Conservation (phyloP, 2,113 vertebrate genomes). For the Pelecanoides urinatrix region DNA sequence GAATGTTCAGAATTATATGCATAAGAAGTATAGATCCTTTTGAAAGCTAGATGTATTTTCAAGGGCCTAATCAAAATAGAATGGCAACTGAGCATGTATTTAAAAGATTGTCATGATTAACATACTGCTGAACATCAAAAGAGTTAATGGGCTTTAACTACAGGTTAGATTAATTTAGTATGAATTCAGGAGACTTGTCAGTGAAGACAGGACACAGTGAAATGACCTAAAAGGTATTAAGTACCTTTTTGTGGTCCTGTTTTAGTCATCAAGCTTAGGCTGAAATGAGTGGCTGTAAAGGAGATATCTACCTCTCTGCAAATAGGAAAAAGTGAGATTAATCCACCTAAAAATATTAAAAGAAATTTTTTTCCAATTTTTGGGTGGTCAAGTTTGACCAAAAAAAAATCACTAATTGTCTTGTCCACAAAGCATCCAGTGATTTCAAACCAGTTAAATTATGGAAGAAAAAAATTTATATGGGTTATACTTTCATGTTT, state of each 20-base stretch:
- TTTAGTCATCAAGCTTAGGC: neutral
- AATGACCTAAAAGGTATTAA: neutral
- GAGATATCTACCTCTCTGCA: neutral
- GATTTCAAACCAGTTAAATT: neutral
- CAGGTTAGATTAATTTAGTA: neutral
- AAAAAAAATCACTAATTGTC: neutral
- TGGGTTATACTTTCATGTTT: neutral
- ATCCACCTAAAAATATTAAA: neutral
- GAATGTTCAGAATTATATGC: conserved; percentile 30
- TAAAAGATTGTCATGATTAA: conserved; percentile 49
- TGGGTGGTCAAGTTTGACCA: neutral
- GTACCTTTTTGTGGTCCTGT: neutral
- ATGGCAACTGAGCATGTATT: conserved; percentile 14
- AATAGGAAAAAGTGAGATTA: neutral
- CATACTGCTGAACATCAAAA: conserved; percentile 35
- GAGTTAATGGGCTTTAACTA: conserved; percentile 30
- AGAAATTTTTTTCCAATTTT: neutral
- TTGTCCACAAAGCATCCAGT: neutral
- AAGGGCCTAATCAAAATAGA: conserved; percentile 15
- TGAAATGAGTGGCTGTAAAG: neutral
- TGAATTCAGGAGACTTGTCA: neutral
- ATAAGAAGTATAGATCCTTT: conserved; percentile 42
- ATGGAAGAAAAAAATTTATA: neutral
- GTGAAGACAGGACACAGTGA: neutral
- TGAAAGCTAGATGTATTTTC: conserved; percentile 38